Base-by-base conservation (phyloP, 2,797 vertebrate species). In the Chaenodraco wilsoni region DNA sequence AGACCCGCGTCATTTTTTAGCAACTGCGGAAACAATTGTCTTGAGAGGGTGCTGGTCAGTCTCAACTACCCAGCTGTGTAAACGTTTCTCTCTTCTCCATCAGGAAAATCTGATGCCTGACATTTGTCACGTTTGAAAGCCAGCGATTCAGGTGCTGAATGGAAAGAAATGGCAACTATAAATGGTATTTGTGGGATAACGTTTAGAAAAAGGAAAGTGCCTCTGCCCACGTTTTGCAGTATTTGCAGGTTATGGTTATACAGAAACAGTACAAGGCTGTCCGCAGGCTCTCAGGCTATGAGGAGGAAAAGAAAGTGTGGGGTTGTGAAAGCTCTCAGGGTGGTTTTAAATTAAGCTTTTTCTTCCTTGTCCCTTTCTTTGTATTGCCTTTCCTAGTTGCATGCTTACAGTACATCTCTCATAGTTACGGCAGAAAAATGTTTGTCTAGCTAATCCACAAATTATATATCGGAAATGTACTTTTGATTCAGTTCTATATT, bases 321-420 rank as follows among this genome's bases (percentile, higher is more conserved):
- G 27, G 27, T 45, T 63, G 61, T 71, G 48, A 69, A 61, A 64
- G 49, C 43, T 49, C 48, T 19, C 48, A 60, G 46, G 61, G 43
- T 45, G 46, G n/a, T 21, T 45, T 11, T 46, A 50, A 69, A 69
- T 74, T 48, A 64, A 69, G 70, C 37, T 31, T 19, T 21, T 52
- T 50, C 40, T 69, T 63, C 75, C 33, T 55, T 21, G 31, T 48
- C 12, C 2, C 27, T 60, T 68, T 64, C 23, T 13, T 19, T 43
- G 27, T 27, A 27, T 27, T 48, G 10, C 11, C 21, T 63, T 51
- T 45, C 27, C 4, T 27, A 16, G 45, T 21, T 69, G 16, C 1
- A 41, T 13, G 46, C 27, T 60, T 44, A 23, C 21, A 21, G 21
- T 21, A 21, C 40, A 59, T 58, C 3, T 13, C 8, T 61, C 27